Base-by-base conservation (phyloP, 1,140 invertebrate species). In the Drosophila nigrodunni region DNA sequence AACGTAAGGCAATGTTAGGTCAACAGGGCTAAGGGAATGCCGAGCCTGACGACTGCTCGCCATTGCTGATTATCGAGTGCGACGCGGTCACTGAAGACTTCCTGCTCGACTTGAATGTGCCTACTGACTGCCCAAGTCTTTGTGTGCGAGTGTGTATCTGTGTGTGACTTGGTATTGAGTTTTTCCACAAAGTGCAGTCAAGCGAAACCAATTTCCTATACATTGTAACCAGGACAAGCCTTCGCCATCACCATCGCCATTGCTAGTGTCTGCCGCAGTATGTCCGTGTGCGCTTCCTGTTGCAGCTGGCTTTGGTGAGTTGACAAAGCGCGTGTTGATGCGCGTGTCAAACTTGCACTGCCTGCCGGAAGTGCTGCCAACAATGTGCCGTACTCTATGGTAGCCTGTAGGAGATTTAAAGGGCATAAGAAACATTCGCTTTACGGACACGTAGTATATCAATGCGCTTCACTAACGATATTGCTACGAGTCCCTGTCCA, bases 311-410 rank as follows among this genome's bases (percentile, higher is more conserved):
- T 54, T 59, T 52, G 55, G 21, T 30, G 67, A 67, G 43, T 77
- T 89, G 85, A 89, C 85, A 89, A 89, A 89, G 85, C 85, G 85
- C 83, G 83, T 87, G 83, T 89, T 89, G 85, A 89, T 85, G 85
- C 85, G 85, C 85, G 85, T 85, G 86, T 89, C 85, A 89, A 89
- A 89, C 80, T 89, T 89, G 85, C 85, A 87, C 83, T 83, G 83
- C 59, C 80, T 72, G 80, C 62, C 83, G 83, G 85, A 87, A 89
- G 77, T 83, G 77, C 58, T 77, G 66, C 74, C 82, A 78, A 70
- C 82, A 69, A 60, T 62, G 70, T 58, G 8, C 61, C 55, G 25
- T 35, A 49, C 50, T 30, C 25, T 13, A 71, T 55, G 30, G 21
- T 52, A 57, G 15, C 49, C 72, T 41, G 30, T 58, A 8, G 13